A percentile compares a stretch with the other conserved stretches of the same genome.
phyloP scores from a whole-genome alignment of 2,888 invertebrate genomes.

The Drosophila siamana region DNA sequence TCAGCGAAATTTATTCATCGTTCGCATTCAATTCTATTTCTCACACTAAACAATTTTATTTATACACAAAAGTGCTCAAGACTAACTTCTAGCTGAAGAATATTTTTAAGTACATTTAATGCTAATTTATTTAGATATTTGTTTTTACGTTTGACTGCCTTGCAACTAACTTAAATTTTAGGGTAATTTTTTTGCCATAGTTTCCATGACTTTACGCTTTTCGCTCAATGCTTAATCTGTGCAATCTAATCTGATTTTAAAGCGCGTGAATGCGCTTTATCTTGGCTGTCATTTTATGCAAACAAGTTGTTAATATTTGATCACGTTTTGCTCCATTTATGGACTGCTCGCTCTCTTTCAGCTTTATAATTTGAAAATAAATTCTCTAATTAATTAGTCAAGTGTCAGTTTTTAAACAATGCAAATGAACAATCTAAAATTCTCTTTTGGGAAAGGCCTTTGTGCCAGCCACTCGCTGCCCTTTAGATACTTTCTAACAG shows the following conservation, averaged over 20 bases:
- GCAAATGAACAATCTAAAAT: not conserved
- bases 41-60: too few relatives aligned
- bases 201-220: too few relatives aligned
- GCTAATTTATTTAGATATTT: too few relatives aligned
- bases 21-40: too few relatives aligned
- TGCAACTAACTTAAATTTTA: too few relatives aligned
- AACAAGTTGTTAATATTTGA: not conserved
- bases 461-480: conserved; percentile 7
- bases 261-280: not conserved
- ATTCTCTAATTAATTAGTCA: not conserved
- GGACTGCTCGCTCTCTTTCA: too few relatives aligned
- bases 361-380: not conserved
- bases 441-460: conserved; percentile 12
- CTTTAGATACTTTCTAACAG: conserved; percentile 22
- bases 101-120: too few relatives aligned
- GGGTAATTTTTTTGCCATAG: too few relatives aligned
- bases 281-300: not conserved
- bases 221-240: not conserved
- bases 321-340: not conserved
- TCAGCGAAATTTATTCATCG: too few relatives aligned
- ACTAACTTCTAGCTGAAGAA: too few relatives aligned
- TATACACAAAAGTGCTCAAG: too few relatives aligned
- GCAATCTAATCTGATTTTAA: not conserved
- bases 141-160: too few relatives aligned
- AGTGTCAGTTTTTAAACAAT: not conserved